Evolutionary conservation across 2,888 invertebrate genomes (phyloP).

Genomic region (Thera britannica): DNA sequence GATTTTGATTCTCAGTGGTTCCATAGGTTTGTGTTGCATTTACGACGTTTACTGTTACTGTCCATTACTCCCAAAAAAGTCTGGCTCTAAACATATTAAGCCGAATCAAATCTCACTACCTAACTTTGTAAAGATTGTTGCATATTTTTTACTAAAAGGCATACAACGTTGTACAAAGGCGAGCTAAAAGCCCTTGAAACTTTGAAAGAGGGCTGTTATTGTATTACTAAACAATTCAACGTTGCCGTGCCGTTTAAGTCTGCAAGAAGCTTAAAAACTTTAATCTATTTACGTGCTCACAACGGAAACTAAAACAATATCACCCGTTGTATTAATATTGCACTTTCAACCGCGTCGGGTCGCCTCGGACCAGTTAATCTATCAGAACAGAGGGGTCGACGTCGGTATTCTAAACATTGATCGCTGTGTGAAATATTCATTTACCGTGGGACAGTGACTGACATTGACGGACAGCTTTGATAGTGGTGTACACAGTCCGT

Average conservation of each 20-base stretch:
- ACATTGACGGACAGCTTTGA: constrained; percentile 27
- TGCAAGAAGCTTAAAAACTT: neutral
- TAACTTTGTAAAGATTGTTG: too few species aligned
- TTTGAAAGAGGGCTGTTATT: too few species aligned
- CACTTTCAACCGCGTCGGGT: constrained; percentile 21
- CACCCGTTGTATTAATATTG: constrained; percentile 25
- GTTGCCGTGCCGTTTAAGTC: neutral
- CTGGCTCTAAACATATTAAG: too few species aligned
- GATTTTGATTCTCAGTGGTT: too few species aligned
- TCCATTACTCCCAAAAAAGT: too few species aligned
- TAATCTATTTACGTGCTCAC: constrained; percentile 1
- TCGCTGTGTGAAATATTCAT: constrained; percentile 38
- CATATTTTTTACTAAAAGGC: too few species aligned
- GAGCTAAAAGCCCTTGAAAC: too few species aligned
- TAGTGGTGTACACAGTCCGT: constrained; percentile 1
- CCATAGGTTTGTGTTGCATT: too few species aligned
- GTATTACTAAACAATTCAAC: neutral
- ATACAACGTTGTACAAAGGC: too few species aligned
- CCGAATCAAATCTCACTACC: too few species aligned
- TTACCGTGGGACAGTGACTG: constrained; percentile 23
- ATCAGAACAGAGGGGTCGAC: constrained; percentile 41
- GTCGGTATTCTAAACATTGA: constrained; percentile 39
- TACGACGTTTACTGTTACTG: too few species aligned
- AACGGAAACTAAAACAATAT: constrained; percentile 23
- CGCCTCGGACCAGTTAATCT: constrained; percentile 31